Evolutionary conservation across 2,888 invertebrate genomes (phyloP).

Genomic region (Yponomeuta malinellus): DNA sequence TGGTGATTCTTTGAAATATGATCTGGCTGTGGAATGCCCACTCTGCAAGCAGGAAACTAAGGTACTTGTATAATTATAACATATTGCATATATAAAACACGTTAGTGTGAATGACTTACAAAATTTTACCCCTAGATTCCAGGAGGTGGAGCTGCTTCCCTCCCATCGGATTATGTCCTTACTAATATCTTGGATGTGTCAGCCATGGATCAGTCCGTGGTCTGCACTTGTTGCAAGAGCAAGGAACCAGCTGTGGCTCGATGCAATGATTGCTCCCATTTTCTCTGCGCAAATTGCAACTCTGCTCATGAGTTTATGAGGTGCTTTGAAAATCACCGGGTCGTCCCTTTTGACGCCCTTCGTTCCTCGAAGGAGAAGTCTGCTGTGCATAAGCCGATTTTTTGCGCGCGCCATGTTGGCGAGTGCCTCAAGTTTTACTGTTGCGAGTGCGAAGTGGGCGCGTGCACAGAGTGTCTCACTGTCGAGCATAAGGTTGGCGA

Average conservation of each 20-base stretch:
- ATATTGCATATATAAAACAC: background rate
- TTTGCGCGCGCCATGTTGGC: constrained; percentile 86
- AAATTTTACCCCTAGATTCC: constrained; percentile 71
- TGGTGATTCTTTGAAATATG: constrained; percentile 79
- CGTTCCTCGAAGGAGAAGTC: constrained; percentile 85
- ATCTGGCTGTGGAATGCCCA: constrained; percentile 83
- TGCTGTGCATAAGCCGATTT: constrained; percentile 92
- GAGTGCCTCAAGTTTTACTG: constrained; percentile 94
- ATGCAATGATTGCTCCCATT: constrained; percentile 96
- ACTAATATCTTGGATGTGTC: constrained; percentile 90
- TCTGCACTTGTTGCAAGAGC: constrained; percentile 96
- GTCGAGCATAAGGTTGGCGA: constrained; percentile 87
- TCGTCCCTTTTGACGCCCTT: constrained; percentile 91
- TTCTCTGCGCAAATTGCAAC: constrained; percentile 94
- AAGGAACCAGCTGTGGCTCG: constrained; percentile 95
- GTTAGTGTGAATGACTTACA: background rate
- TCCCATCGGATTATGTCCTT: constrained; percentile 91
- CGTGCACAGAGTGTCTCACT: constrained; percentile 91
- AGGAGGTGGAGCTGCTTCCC: constrained; percentile 83
- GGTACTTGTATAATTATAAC: constrained; percentile 56
- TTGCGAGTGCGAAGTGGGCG: constrained; percentile 88
- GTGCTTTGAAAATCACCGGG: constrained; percentile 96
- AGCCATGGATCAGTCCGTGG: constrained; percentile 82
- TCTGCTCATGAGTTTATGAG: constrained; percentile 97
- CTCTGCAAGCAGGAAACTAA: constrained; percentile 91